A percentile compares a stretch with the other conserved stretches of the same genome.
Conservation (phyloP, 2,113 vertebrate genomes). For the Hippopotamus amphibius region DNA sequence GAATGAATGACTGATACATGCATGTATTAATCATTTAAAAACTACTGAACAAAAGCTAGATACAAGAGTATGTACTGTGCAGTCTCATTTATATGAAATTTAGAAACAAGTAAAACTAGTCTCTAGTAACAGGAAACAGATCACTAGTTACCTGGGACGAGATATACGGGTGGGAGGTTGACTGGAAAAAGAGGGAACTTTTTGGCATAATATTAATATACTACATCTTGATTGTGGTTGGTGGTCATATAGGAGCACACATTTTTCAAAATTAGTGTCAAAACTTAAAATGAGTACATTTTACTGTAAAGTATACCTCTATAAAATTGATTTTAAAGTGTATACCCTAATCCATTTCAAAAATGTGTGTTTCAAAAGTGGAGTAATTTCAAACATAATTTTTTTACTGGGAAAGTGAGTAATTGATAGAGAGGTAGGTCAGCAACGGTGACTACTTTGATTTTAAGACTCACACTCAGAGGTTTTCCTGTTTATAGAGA, state of each 20-base stretch:
- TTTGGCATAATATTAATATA: background rate
- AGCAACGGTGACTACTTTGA: background rate
- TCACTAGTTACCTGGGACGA: background rate
- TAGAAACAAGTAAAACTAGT: background rate
- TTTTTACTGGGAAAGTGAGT: background rate
- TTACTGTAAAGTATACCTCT: background rate
- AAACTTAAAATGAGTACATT: background rate
- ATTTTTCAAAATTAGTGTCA: slow-evolving; percentile 27
- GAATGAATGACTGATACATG: background rate
- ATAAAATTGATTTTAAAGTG: background rate
- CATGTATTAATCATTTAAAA: slow-evolving; percentile 7
- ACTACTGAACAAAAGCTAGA: background rate
- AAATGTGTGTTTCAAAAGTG: background rate
- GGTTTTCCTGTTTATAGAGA: background rate
- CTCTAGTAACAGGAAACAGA: background rate
- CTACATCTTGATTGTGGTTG: background rate
- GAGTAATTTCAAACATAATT: slow-evolving; percentile 22
- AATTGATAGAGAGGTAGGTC: background rate
- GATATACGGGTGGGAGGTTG: background rate
- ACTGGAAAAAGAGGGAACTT: background rate
- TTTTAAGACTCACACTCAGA: background rate
- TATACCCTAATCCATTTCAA: background rate
- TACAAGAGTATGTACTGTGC: background rate
- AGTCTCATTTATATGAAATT: background rate
- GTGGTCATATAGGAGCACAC: background rate